A percentile compares a stretch with the other conserved stretches of the same genome.
Evolutionary conservation across 2,888 invertebrate species (phyloP).

Genomic region (Apotomis capreana): DNA sequence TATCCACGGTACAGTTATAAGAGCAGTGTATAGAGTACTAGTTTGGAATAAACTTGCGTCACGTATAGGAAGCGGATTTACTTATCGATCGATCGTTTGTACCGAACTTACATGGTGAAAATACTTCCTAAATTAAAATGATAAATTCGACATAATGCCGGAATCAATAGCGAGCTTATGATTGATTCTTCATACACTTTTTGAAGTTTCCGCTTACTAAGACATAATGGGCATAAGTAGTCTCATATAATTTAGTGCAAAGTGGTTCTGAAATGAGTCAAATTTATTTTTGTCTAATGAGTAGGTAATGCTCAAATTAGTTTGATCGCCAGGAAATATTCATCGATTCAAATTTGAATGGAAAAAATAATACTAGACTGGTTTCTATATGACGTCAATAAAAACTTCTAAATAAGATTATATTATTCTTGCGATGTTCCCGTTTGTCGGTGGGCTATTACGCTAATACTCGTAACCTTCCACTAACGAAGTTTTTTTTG

Average conservation of each 20-base stretch:
- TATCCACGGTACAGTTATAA: not conserved
- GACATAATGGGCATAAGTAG: not conserved
- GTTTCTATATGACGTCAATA: no score
- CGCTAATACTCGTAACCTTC: no score
- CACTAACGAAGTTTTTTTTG: no score
- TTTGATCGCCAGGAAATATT: not conserved
- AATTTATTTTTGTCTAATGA: not conserved
- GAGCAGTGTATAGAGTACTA: slow-evolving; percentile 59
- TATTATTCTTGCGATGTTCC: no score
- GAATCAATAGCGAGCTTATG: slow-evolving; percentile 63
- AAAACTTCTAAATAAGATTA: no score
- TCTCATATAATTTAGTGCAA: not conserved
- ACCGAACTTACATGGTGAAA: slow-evolving; percentile 64
- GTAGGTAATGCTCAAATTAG: not conserved
- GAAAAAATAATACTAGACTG: no score
- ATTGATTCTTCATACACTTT: slow-evolving; percentile 67
- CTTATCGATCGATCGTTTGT: slow-evolving; percentile 61
- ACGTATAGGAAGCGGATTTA: slow-evolving; percentile 73
- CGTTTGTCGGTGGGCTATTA: no score
- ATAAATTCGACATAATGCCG: slow-evolving; percentile 72
- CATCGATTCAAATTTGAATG: not conserved
- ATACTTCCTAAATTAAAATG: slow-evolving; percentile 76
- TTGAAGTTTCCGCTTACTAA: slow-evolving; percentile 63
- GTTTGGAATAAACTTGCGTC: slow-evolving; percentile 47
- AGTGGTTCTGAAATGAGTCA: not conserved